Evolutionary conservation across 2,797 vertebrate genomes (phyloP), one percentile per base, ranked within the genome.

Genomic region (Fistularia commersonii): DNA sequence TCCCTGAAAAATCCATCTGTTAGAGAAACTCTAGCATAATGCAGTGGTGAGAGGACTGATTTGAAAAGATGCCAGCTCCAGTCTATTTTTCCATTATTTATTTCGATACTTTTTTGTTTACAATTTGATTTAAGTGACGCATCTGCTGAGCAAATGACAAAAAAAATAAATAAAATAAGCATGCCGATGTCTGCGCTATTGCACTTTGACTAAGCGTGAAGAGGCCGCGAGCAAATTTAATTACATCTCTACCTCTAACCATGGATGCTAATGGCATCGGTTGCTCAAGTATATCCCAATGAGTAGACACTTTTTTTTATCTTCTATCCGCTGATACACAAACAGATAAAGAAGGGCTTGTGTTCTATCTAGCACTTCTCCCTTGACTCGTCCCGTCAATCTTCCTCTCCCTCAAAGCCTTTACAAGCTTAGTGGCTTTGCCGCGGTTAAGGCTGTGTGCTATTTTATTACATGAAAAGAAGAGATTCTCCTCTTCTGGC

Each of bases 181-280:
- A n/a, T n/a, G n/a, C n/a, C n/a, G n/a, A n/a, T n/a, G 23, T 23
- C 23, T 23, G 23, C 23, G 4, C 23, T 23, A 2, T 23, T 23
- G 23, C 23, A 23, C 23, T 23, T 23, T 23, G 23, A 23, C 23
- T 23, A 2, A 23, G 2, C 23, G 23, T 23, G 4, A 23, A 23
- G 23, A 23, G 23, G 23, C 23, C 23, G 2, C 23, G 23, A 23
- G 23, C 4, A 23, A 2, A 23, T 23, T 84, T 83, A 82, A 89
- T 81, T 67, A 82, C 74, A 75, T 79, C 71, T 69, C 47, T 52
- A 55, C 68, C 77, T 73, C 64, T 63, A 77, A 72, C 68, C 63
- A 77, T 61, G 77, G 72, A 78, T 45, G 60, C 76, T 81, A 86
- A 82, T 89, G 75, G 85, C 87, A 76, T 73, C 67, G 76, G 66